Evolutionary conservation across 1,140 invertebrate genomes (phyloP).

Genomic region (Aricia agestis): DNA sequence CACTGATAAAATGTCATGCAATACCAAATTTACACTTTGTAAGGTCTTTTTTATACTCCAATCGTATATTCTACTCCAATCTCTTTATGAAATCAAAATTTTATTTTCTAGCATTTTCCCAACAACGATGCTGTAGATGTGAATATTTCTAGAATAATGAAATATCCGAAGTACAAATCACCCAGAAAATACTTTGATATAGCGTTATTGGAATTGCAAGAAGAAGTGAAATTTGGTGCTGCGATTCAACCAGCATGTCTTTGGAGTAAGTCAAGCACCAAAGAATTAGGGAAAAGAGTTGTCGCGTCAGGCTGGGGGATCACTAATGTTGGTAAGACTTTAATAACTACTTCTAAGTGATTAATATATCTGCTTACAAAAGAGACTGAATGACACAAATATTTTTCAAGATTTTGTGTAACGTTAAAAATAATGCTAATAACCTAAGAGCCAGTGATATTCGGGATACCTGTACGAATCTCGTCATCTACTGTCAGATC

Average conservation of each 20-base stretch:
- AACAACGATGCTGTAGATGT: conserved; percentile 18
- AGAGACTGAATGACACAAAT: too few relatives aligned
- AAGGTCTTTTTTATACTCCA: too few relatives aligned
- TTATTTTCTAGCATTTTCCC: background rate
- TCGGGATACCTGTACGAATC: rapidly evolving
- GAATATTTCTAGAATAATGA: conserved; percentile 50
- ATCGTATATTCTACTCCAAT: too few relatives aligned
- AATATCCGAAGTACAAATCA: conserved; percentile 67
- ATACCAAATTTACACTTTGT: too few relatives aligned
- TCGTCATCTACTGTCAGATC: too few relatives aligned
- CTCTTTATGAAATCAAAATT: background rate
- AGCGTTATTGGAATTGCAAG: conserved; percentile 49
- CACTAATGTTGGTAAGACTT: background rate
- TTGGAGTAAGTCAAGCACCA: conserved; percentile 22
- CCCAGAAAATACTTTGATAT: conserved; percentile 68
- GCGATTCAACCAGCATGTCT: conserved; percentile 39
- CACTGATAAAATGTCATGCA: too few relatives aligned
- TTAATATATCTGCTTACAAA: background rate
- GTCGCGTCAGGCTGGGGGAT: background rate
- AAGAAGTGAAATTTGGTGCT: conserved; percentile 24
- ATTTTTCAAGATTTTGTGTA: too few relatives aligned
- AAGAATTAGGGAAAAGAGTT: background rate
- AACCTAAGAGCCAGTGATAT: too few relatives aligned
- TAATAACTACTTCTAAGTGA: background rate
- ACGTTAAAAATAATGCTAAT: too few relatives aligned